Conservation (phyloP, 2,888 invertebrate genomes). For the Argyresthia goedartella region DNA sequence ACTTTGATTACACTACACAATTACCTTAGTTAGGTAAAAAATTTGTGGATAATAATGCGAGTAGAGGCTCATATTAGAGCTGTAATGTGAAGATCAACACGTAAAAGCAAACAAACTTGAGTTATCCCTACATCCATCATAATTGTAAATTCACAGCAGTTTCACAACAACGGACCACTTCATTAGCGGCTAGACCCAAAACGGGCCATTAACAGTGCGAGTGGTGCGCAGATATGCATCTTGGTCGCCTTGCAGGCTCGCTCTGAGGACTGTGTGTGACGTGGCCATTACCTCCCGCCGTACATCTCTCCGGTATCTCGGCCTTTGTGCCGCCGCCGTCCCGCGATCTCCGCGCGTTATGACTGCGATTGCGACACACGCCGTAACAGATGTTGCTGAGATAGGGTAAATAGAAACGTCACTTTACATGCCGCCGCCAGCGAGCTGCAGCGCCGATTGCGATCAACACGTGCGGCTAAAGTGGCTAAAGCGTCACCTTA, state of each 20-base stretch:
- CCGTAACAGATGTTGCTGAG: constrained; percentile 62
- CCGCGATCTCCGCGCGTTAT: constrained; percentile 50
- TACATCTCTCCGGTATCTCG: constrained; percentile 60
- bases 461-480: constrained; percentile 39
- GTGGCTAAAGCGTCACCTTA: constrained; percentile 45
- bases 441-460: constrained; percentile 43
- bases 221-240: constrained; percentile 14
- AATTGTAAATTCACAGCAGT: no score
- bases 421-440: constrained; percentile 55
- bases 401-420: constrained; percentile 66
- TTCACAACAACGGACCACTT: no score
- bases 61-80: no score
- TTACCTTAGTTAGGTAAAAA: no score
- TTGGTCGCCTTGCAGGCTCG: not conserved
- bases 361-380: constrained; percentile 63
- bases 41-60: no score
- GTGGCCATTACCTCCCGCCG: constrained; percentile 25
- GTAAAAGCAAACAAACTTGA: no score
- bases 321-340: constrained; percentile 28
- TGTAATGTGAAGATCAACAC: no score
- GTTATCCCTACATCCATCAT: no score
- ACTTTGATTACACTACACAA: no score
- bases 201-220: constrained; percentile 60
- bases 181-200: no score
- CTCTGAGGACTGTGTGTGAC: not conserved